Conservation (phyloP, 2,113 vertebrate genomes). For the Brachypodius melanocephalos region DNA sequence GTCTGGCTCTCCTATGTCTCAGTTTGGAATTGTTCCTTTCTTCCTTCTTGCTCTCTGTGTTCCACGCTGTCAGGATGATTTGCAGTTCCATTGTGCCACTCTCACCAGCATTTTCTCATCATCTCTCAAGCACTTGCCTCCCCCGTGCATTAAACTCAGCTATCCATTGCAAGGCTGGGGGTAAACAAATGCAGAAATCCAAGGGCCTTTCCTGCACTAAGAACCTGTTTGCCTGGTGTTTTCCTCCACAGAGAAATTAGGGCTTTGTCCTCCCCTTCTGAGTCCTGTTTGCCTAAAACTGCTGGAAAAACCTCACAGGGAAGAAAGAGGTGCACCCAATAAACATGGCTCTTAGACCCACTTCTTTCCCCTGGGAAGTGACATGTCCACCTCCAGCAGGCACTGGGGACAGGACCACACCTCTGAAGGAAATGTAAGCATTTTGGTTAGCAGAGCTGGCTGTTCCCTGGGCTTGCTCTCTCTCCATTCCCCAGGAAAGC, state of each 20-base stretch:
- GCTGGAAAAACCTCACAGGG: not conserved
- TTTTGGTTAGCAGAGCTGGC: not conserved
- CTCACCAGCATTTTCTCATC: not conserved
- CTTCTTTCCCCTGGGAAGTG: not conserved
- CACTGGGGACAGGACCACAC: accelerated
- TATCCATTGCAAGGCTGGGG: not conserved
- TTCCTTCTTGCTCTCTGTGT: not conserved
- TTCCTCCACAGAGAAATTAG: not conserved
- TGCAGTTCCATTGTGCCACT: not conserved
- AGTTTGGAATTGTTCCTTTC: not conserved
- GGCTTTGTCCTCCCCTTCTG: not conserved
- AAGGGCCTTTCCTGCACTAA: not conserved
- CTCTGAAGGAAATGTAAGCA: accelerated
- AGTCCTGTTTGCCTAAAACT: not conserved
- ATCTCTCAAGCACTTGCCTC: not conserved
- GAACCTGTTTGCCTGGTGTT: not conserved
- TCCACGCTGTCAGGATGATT: not conserved
- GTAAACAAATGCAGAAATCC: not conserved
- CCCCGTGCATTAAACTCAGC: not conserved
- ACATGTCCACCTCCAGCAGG: not conserved
- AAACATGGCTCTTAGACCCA: accelerated
- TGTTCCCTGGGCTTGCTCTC: not conserved
- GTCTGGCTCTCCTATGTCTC: accelerated
- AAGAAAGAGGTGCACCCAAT: not conserved
- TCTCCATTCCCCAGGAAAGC: not conserved